Base-by-base conservation (phyloP, 2,797 vertebrate species). In the Falco peregrinus region DNA sequence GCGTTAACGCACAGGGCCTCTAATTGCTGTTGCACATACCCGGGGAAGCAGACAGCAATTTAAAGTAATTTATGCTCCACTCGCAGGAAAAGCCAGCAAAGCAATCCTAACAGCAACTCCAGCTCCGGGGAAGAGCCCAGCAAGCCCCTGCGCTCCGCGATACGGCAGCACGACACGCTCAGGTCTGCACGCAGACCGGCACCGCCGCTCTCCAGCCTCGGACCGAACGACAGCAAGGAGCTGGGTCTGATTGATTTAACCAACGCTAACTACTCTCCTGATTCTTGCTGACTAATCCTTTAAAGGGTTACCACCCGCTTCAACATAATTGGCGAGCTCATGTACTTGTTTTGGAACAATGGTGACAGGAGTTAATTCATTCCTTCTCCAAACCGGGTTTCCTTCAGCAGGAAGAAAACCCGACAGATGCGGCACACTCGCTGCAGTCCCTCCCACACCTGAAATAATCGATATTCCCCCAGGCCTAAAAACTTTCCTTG, bases 341-440 rank as follows among this genome's bases (percentile, higher is more conserved):
- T 5, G 25, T 13, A 8, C 51, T 19, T 10, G 22, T 24, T 50
- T 56, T 19, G 54, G 77, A 33, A 25, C 41, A 16, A 29, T 7
- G 37, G 43, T 10, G 45, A 31, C 17, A 9, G 0, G 13, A n/a
- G 29, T 25, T 10, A 22, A 50, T 41, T 31, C 24, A 9, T 64
- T 25, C n/a, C 81, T 31, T 24, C 67, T 51, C 75, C 35, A 17
- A n/a, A 43, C 8, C 1, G 2, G 10, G 26, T 26, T 45, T 54
- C 39, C 33, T 56, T 24, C 51, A 35, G 29, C 67, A 47, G 53
- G 53, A 67, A 16, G 29, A 33, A 37, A n/a, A 22, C 11, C 24
- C 16, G 0, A 9, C 1, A 29, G 64, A 18, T 51, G 19, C 50
- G 1, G 29, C 2, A 3, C 2, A 16, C 33, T n/a, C 41, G 0